Percentiles rank a stretch among this genome's conserved stretches.
Evolutionary conservation across 2,888 invertebrate species (phyloP).

Genomic region (Amiota minor): DNA sequence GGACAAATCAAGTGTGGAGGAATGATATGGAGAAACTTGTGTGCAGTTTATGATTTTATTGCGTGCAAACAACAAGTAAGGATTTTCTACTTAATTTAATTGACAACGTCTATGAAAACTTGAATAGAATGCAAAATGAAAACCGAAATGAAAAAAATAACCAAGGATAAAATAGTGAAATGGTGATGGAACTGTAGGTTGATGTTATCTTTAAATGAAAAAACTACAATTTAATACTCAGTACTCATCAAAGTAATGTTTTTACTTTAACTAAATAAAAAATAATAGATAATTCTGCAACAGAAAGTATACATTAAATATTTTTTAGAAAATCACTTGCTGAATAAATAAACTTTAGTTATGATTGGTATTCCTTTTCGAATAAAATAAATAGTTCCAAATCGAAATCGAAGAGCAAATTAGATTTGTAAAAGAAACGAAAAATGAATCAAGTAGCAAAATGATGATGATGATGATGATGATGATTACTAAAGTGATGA

Average conservation of each 20-base stretch:
- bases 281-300: neutral
- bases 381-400: slow-evolving; percentile 11
- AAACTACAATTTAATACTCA: neutral
- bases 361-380: slow-evolving; percentile 37
- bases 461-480: neutral
- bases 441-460: slow-evolving; percentile 2
- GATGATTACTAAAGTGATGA: neutral
- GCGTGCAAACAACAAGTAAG: slow-evolving; percentile 19
- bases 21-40: neutral
- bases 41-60: slow-evolving; percentile 33
- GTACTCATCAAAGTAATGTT: neutral
- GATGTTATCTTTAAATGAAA: slow-evolving; percentile 5
- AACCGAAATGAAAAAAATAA: neutral
- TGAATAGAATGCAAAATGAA: slow-evolving; percentile 1
- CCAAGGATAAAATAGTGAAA: neutral
- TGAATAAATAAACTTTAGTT: slow-evolving; percentile 30
- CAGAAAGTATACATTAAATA: slow-evolving; percentile 6
- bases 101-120: slow-evolving; percentile 30
- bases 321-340: slow-evolving; percentile 4
- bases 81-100: slow-evolving; percentile 43
- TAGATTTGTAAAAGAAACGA: slow-evolving; percentile 26
- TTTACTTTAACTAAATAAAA: neutral
- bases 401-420: slow-evolving; percentile 13
- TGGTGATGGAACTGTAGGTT: neutral
- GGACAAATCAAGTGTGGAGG: too few species aligned